A percentile compares a stretch with the other conserved stretches of the same genome.
Evolutionary conservation across 1,140 invertebrate species (phyloP).

Genomic region (Ceratina japonica): DNA sequence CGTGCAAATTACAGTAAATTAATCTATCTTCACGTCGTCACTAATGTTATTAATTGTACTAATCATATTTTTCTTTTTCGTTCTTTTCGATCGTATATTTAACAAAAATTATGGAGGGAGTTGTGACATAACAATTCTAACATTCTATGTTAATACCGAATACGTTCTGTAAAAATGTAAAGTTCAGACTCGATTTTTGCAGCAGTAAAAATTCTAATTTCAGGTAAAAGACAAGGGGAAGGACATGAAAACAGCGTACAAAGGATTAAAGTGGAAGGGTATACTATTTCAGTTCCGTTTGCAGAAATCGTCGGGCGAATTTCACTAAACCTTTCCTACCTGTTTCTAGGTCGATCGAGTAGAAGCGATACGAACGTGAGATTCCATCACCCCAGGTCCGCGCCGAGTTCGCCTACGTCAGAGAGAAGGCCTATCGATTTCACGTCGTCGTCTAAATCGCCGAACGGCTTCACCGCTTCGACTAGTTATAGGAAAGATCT

Average conservation of each 20-base stretch:
- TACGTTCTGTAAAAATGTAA: neutral
- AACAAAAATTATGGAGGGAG: too few species aligned
- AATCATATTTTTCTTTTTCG: neutral
- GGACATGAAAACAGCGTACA: conserved; percentile 86
- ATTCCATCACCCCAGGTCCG: conserved; percentile 81
- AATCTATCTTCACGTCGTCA: neutral
- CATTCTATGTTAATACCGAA: too few species aligned
- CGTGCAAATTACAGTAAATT: neutral
- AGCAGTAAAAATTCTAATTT: neutral
- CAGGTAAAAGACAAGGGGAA: conserved; percentile 89
- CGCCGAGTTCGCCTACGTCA: conserved; percentile 84
- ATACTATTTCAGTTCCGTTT: conserved; percentile 28
- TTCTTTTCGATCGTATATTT: too few species aligned
- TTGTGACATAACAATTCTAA: too few species aligned
- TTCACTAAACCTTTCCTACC: neutral
- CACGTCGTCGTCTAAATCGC: conserved; percentile 75
- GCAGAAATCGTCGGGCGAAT: neutral
- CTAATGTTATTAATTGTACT: conserved; percentile 13
- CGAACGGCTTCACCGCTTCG: conserved; percentile 74
- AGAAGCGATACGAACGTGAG: conserved; percentile 71
- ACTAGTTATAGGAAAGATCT: conserved; percentile 80
- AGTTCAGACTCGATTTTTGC: too few species aligned
- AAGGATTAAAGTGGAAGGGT: conserved; percentile 86
- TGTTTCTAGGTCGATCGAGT: conserved; percentile 73
- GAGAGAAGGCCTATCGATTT: conserved; percentile 78